Base-by-base conservation (phyloP, 2,113 vertebrate genomes). In the Ammodytes marinus region DNA sequence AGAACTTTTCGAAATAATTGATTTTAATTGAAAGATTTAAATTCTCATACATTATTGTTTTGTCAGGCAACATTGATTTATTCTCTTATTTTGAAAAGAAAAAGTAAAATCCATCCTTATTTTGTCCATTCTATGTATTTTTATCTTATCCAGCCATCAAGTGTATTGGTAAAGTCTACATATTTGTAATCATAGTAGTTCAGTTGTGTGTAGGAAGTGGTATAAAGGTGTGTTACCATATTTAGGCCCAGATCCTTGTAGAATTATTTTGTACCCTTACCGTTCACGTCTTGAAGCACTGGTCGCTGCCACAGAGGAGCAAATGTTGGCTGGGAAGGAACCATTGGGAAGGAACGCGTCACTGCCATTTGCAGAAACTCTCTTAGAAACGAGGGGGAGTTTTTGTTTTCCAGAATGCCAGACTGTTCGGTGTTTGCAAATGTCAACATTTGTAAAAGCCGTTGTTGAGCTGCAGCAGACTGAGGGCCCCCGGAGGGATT, bases 381-480 rank as follows among this genome's bases (percentile, higher is more conserved):
- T 66, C 74, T 83, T 77, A 69, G 85, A 90, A 79, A 84, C 77
- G 12, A 19, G 1, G 37, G 80, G 84, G 27, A 27, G 27, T 27
- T 91, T 87, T 74, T 91, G 90, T 93, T 93, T 91, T 92, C 69
- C 86, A 84, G 86, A 89, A 90, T 80, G 80, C 85, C 92, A 93
- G 92, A 93, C 91, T 60, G 68, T 84, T 88, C 77, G 7, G 27
- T 93, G 94, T 94, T 95, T 93, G 93, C 93, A 84, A 83, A 93
- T 92, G 94, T 94, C 93, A 93, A 92, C 92, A 86, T 94, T 94
- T 93, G 93, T 94, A 89, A 93, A 94, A 95, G 91, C 89, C 50
- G 79, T 83, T 84, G 85, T 89, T 93, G 87, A 91, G 87, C 87
- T 80, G 57, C 69, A 61, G 91, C 91, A 93, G 92, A 93, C 93